phyloP scores from a whole-genome alignment of 92 coral and sea anemone genomes.

The Isaurus tuberculatus region DNA sequence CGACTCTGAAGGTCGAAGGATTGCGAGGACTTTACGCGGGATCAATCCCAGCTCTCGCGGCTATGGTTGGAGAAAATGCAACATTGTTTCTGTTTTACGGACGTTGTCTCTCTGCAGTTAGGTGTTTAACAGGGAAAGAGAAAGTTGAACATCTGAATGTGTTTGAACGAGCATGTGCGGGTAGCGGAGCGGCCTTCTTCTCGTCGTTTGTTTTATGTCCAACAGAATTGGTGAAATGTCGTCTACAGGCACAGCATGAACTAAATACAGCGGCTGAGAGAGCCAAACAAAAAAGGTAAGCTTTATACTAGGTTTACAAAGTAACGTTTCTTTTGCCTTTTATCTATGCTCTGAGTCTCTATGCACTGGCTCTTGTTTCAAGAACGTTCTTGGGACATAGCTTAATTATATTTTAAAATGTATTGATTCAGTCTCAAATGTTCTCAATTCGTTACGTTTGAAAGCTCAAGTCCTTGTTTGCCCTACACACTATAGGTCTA shows the following conservation, averaged over 20 bases:
- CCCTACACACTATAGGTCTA: background rate
- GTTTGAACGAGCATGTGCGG: slow-evolving; percentile 91
- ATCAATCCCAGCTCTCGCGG: slow-evolving; percentile 58
- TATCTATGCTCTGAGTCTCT: background rate
- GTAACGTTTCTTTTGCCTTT: background rate
- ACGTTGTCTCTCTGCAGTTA: slow-evolving; percentile 76
- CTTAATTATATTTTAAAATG: no score
- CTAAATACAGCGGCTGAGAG: slow-evolving; percentile 75
- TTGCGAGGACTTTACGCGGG: slow-evolving; percentile 68
- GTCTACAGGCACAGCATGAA: slow-evolving; percentile 96
- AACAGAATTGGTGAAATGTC: slow-evolving; percentile 92
- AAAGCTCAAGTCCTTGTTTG: no score
- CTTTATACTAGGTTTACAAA: background rate
- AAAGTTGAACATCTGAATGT: slow-evolving; percentile 80
- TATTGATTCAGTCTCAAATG: no score
- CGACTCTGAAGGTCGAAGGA: slow-evolving; percentile 49
- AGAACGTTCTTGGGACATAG: no score
- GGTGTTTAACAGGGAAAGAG: slow-evolving; percentile 71
- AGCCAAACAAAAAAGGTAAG: slow-evolving; percentile 73
- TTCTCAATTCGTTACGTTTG: no score
- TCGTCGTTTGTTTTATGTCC: slow-evolving; percentile 97
- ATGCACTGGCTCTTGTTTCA: no score
- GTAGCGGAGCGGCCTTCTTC: slow-evolving; percentile 95
- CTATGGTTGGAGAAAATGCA: slow-evolving; percentile 64
- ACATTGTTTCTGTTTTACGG: slow-evolving; percentile 64